Evolutionary conservation across 2,888 invertebrate genomes (phyloP).

Genomic region (Priocnemis perturbator): DNA sequence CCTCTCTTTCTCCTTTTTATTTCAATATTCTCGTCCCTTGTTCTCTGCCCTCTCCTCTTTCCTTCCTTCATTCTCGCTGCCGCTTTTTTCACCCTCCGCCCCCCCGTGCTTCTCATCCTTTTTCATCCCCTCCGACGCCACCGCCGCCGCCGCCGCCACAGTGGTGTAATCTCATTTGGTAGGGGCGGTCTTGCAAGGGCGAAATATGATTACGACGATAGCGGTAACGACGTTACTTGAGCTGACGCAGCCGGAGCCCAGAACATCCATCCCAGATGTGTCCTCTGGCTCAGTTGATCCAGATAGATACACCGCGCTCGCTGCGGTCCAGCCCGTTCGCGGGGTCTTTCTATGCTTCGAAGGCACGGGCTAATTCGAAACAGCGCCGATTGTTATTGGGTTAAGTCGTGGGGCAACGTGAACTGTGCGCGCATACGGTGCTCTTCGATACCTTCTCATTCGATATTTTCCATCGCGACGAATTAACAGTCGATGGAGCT

Average conservation of each 20-base stretch:
- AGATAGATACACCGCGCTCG: constrained; percentile 26
- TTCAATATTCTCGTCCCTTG: constrained; percentile 20
- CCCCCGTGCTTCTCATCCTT: neutral
- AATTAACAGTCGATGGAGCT: no score
- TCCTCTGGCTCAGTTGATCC: constrained; percentile 33
- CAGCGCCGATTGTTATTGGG: constrained; percentile 43
- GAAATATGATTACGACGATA: constrained; percentile 68
- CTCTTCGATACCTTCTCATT: no score
- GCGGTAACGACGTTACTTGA: constrained; percentile 63
- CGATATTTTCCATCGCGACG: no score
- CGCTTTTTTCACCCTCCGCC: constrained; percentile 20
- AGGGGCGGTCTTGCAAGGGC: constrained; percentile 56
- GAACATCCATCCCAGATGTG: constrained; percentile 42
- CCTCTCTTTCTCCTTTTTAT: constrained; percentile 20
- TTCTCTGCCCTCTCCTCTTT: constrained; percentile 13
- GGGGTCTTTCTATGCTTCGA: no score
- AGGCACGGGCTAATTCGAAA: constrained; percentile 39
- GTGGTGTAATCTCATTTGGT: constrained; percentile 57
- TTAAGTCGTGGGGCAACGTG: constrained; percentile 3
- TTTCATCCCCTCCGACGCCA: constrained; percentile 2
- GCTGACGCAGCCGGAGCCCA: constrained; percentile 53
- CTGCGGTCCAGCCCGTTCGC: constrained; percentile 3
- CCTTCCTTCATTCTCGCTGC: constrained; percentile 18
- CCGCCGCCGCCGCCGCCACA: constrained; percentile 21
- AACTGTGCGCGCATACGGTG: no score